phyloP scores from a whole-genome alignment of 2,113 vertebrate genomes.

The Chascanopsetta lugubris region DNA sequence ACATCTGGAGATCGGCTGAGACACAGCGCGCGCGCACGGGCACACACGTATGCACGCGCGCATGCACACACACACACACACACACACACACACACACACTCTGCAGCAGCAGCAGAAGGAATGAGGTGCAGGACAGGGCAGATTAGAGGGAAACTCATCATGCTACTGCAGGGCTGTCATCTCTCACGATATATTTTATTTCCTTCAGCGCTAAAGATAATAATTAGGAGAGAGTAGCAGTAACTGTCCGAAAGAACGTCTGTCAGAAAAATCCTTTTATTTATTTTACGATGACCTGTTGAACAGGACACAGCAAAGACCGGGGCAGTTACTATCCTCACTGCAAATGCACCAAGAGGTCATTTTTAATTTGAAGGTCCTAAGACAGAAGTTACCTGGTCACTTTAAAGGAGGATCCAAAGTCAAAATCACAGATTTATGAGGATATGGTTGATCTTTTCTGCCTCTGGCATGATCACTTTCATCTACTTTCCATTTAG shows the following conservation, averaged over 20 bases:
- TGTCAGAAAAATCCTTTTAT: slow-evolving; percentile 22
- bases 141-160: slow-evolving; percentile 27
- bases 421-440: slow-evolving; percentile 16
- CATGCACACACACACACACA: slow-evolving; percentile 4
- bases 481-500: not conserved
- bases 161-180: slow-evolving; percentile 43
- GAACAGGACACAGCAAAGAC: not conserved
- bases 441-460: not conserved
- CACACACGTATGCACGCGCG: slow-evolving; percentile 10
- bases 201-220: slow-evolving; percentile 16
- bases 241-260: slow-evolving; percentile 27
- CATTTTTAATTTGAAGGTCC: not conserved
- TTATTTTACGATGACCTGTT: slow-evolving; percentile 12
- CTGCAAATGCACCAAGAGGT: not conserved
- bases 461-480: not conserved
- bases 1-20: slow-evolving; percentile 70
- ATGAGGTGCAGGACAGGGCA: slow-evolving; percentile 21
- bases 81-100: slow-evolving; percentile 11
- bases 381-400: not conserved
- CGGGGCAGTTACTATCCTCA: slow-evolving; percentile 3
- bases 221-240: slow-evolving; percentile 4
- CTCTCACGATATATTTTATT: slow-evolving; percentile 28
- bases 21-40: slow-evolving; percentile 15
- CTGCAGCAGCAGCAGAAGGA: slow-evolving; percentile 23
- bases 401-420: not conserved